These are phyloP conservation scores for Argentina silus DNA, from an alignment of 2,797 vertebrate genomes.

Conservation along the genomic window DNA sequence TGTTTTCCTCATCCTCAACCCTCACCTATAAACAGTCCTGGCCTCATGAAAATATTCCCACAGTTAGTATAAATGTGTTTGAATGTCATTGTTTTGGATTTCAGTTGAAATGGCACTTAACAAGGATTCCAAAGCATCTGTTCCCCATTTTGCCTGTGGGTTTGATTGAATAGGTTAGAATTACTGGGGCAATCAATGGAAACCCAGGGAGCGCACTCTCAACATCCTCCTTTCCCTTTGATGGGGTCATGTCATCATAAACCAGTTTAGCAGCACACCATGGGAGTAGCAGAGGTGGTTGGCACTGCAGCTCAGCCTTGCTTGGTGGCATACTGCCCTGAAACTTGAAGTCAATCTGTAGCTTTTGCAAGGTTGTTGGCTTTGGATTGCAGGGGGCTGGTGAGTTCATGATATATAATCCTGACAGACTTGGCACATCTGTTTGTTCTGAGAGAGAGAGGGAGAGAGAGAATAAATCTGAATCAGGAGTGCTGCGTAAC, in stretches of 20 bases:
- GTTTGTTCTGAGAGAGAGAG: neutral
- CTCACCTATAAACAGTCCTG: no score
- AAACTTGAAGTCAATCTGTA: conserved; percentile 19
- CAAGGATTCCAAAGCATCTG: neutral
- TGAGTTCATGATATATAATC: neutral
- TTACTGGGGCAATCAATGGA: conserved; percentile 10
- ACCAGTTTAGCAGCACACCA: conserved; percentile 7
- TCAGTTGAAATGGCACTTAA: neutral
- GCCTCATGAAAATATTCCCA: no score
- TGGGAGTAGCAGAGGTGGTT: neutral
- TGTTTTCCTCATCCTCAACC: neutral
- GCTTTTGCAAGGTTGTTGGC: neutral
- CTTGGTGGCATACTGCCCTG: neutral
- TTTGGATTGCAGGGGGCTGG: neutral
- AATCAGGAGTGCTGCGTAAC: neutral
- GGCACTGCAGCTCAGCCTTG: neutral
- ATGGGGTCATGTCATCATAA: neutral
- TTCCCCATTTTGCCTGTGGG: neutral
- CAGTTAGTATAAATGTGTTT: conserved; percentile 2
- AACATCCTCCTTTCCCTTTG: conserved; percentile 9
- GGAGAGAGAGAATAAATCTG: neutral
- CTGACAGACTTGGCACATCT: neutral
- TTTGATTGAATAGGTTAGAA: neutral
- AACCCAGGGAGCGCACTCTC: conserved; percentile 3
- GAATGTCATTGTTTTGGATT: neutral